Base-by-base conservation (phyloP, 2,888 invertebrate genomes). In the Lithophane leautieri region DNA sequence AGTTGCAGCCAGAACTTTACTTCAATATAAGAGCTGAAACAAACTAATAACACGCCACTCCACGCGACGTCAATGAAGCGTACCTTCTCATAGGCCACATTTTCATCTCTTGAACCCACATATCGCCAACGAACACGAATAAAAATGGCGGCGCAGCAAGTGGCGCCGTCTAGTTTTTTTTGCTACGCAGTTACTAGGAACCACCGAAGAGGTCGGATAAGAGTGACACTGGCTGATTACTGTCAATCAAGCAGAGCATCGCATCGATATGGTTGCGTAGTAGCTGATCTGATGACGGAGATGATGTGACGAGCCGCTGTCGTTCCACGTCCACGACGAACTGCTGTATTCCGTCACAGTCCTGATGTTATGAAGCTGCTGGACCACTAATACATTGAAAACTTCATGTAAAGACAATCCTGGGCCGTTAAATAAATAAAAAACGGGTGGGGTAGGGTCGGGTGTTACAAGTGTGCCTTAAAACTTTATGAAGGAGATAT, bases 401-500 rank as follows among this genome's bases (percentile, higher is more conserved):
- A 52, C 4, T n/a, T 52, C 52, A 22, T n/a, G 4, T 12, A n/a
- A n/a, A n/a, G 4, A 12, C 11, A 22, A 54, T 52, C 52, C 8
- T 22, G 52, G 11, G 52, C 52, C n/a, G 11, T 28, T 16, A 58
- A 58, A 19, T 22, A 40, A 47, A 68, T 28, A 47, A 68, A 78
- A n/a, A 12, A 16, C 4, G 6, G 2, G 6, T 12, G 19, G 40
- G 22, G 16, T 28, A 40, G 28, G 40, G 28, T 47, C 6, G 14
- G 52, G 14, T 16, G 42, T 60, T 42, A 50, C 52, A 34, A 73
- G 50, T 73, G 9, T 79, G 9, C 52, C 22, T 40, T 62, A 22
- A 50, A 70, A 68, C 11, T 62, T n/a, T 60, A 69, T 8, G 40
- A 58, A 25, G 50, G 2, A 22, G 50, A 80, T 75, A 78, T 65